phyloP scores from a whole-genome alignment of 2,113 vertebrate species.

The Chaetodon auriga region DNA sequence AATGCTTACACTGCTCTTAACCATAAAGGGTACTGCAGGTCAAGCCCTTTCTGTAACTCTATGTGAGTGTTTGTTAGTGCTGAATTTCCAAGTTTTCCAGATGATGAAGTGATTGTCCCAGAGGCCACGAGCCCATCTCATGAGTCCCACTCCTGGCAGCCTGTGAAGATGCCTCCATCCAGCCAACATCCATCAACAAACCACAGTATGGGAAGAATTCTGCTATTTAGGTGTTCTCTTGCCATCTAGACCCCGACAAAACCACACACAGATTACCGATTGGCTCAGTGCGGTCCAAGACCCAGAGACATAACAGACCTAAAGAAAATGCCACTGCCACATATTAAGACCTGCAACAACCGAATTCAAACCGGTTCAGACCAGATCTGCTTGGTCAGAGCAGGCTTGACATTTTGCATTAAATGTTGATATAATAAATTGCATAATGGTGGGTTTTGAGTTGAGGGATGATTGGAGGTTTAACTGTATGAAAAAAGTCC shows the following conservation, averaged over 20 bases:
- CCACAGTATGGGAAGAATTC: constrained; percentile 78
- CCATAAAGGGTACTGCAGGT: constrained; percentile 11
- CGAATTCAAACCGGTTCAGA: constrained; percentile 35
- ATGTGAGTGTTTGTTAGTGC: constrained; percentile 17
- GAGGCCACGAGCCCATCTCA: constrained; percentile 52
- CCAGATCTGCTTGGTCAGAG: constrained; percentile 33
- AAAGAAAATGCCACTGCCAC: constrained; percentile 42
- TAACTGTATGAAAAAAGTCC: not conserved
- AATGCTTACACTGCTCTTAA: not conserved
- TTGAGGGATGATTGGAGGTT: constrained; percentile 19
- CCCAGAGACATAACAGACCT: constrained; percentile 55
- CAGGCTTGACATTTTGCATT: constrained; percentile 5
- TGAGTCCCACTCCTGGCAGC: constrained; percentile 59
- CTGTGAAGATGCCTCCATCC: constrained; percentile 45
- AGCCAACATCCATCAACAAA: constrained; percentile 70
- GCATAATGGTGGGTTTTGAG: constrained; percentile 11
- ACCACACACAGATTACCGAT: constrained; percentile 70
- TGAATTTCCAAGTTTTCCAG: constrained; percentile 38
- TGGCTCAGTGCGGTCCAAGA: constrained; percentile 45
- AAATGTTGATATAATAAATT: constrained; percentile 12
- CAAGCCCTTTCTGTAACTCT: constrained; percentile 5
- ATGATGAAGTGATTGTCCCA: constrained; percentile 59
- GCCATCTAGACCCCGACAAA: constrained; percentile 63
- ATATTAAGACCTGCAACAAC: constrained; percentile 38
- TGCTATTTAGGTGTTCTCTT: constrained; percentile 75